These are phyloP conservation scores for Heliconius aoede DNA, from an alignment of 2,888 invertebrate species.

Conservation along the genomic window DNA sequence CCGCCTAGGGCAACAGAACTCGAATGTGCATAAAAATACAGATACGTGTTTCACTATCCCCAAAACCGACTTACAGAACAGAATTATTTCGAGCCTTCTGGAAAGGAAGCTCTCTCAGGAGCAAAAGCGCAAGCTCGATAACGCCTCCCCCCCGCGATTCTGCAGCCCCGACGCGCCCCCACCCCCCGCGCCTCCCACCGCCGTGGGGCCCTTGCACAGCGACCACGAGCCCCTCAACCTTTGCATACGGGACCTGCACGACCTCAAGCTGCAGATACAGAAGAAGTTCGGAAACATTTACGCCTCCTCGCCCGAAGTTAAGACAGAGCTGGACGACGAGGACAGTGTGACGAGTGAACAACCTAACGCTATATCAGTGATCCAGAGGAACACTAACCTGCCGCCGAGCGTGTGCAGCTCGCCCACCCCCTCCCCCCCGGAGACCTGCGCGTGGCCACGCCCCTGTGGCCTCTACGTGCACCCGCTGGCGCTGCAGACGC, in stretches of 20 bases:
- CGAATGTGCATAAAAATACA: slow-evolving; percentile 59
- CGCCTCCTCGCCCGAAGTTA: slow-evolving; percentile 82
- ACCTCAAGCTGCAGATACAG: slow-evolving; percentile 86
- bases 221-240: slow-evolving; percentile 91
- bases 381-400: slow-evolving; percentile 74
- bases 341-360: slow-evolving; percentile 75
- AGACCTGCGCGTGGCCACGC: slow-evolving; percentile 47
- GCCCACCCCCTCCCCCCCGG: slow-evolving; percentile 69
- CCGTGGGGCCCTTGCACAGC: slow-evolving; percentile 66
- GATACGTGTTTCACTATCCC: slow-evolving; percentile 65
- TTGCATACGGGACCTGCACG: slow-evolving; percentile 90
- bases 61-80: slow-evolving; percentile 87
- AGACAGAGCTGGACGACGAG: slow-evolving; percentile 84
- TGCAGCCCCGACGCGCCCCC: slow-evolving; percentile 69
- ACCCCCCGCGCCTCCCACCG: slow-evolving; percentile 68
- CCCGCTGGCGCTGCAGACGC: slow-evolving; percentile 88
- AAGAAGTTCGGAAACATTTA: slow-evolving; percentile 86
- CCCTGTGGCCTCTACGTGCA: slow-evolving; percentile 87
- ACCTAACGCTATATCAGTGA: slow-evolving; percentile 76
- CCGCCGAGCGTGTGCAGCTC: slow-evolving; percentile 75
- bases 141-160: slow-evolving; percentile 64
- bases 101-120: slow-evolving; percentile 88
- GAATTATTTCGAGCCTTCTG: slow-evolving; percentile 87
- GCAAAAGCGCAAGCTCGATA: slow-evolving; percentile 77
- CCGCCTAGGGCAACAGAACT: slow-evolving; percentile 61